These are phyloP conservation scores for Montipora capricornis DNA, from an alignment of 64 coral and sea anemone genomes.

Conservation along the genomic window DNA sequence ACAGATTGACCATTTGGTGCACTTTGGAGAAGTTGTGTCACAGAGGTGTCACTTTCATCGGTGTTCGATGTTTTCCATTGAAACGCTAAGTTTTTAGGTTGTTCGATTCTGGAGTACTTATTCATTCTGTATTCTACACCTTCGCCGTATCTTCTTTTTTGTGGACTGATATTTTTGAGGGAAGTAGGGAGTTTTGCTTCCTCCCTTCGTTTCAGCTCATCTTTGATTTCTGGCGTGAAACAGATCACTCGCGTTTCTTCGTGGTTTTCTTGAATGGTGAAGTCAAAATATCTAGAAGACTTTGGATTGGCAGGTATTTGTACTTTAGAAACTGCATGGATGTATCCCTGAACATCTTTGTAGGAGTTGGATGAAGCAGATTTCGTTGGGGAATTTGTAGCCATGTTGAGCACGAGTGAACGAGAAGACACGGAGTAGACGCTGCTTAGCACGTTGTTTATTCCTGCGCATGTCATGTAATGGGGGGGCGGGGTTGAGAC, in stretches of 20 bases:
- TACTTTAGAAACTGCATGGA: constrained; percentile 33
- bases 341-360: constrained; percentile 48
- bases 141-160: constrained; percentile 35
- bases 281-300: constrained; percentile 48
- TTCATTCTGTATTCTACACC: constrained; percentile 56
- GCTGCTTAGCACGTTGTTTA: too few relatives aligned
- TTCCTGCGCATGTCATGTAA: too few relatives aligned
- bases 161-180: constrained; percentile 34
- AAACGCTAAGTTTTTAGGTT: constrained; percentile 51
- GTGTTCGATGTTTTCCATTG: constrained; percentile 44
- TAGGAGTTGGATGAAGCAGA: constrained; percentile 23
- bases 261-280: neutral
- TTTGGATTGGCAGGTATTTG: constrained; percentile 48
- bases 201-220: constrained; percentile 52
- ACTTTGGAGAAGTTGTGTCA: constrained; percentile 53
- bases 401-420: too few relatives aligned
- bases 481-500: too few relatives aligned
- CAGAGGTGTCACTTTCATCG: neutral
- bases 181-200: constrained; percentile 39
- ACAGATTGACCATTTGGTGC: constrained; percentile 48
- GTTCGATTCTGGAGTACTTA: constrained; percentile 57
- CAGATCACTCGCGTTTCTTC: too few relatives aligned
- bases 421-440: too few relatives aligned
- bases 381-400: too few relatives aligned
- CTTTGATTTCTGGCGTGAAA: neutral